phyloP scores from a whole-genome alignment of 2,888 invertebrate genomes.

The Coelinius sp. region DNA sequence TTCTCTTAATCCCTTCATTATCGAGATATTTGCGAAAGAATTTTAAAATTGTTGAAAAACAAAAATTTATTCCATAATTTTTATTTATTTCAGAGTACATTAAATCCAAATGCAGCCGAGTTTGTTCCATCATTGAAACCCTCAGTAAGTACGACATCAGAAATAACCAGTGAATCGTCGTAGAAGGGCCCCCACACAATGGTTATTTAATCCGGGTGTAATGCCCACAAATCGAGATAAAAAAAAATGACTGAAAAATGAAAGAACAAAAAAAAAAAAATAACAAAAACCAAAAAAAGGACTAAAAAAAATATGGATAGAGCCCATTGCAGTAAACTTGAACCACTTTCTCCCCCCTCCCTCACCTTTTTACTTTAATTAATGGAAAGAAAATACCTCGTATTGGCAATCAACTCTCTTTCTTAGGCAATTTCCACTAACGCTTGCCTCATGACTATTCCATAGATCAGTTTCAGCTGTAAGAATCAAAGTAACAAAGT shows the following conservation, averaged over 20 bases:
- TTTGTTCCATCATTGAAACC: constrained; percentile 78
- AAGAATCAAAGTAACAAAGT: not conserved
- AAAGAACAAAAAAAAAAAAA: not conserved
- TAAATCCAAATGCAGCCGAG: constrained; percentile 89
- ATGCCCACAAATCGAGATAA: not conserved
- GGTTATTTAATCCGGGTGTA: not conserved
- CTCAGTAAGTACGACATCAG: constrained; percentile 60
- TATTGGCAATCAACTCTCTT: constrained; percentile 9
- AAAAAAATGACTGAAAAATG: constrained; percentile 20
- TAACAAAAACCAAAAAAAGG: constrained; percentile 2
- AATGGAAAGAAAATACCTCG: not conserved
- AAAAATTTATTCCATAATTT: not conserved
- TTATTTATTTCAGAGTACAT: constrained; percentile 76
- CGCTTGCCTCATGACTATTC: not conserved
- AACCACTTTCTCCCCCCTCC: not conserved
- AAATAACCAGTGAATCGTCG: constrained; percentile 65
- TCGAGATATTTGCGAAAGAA: no score
- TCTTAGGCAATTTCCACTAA: constrained; percentile 1
- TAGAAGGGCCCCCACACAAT: constrained; percentile 53
- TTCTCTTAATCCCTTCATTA: no score
- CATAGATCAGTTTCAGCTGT: constrained; percentile 11
- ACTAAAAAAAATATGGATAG: constrained; percentile 6
- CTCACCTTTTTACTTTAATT: not conserved
- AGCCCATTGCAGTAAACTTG: constrained; percentile 22
- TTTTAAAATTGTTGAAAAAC: no score